Evolutionary conservation across 1,140 invertebrate species (phyloP), one percentile per base, ranked within the genome.

Genomic region (Gryllus bimaculatus): DNA sequence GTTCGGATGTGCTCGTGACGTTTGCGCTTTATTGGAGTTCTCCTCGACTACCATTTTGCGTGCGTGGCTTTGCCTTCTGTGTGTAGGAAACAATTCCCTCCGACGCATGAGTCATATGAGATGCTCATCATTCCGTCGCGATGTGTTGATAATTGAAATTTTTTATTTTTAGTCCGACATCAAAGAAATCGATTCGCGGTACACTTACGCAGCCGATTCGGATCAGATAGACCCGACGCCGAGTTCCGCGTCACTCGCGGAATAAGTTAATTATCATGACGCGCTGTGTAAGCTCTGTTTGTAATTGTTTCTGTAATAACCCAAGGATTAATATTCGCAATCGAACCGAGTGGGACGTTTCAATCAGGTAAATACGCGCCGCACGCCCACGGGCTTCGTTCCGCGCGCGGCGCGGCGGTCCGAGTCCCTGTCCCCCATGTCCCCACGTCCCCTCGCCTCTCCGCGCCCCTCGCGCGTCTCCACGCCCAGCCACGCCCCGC

Each of bases 281-380:
- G 54, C 54, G 54, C 54, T 66, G 54, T 18, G 18, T 10, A 66
- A 66, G 54, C 54, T 66, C 54, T 66, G 54, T 66, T 66, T 18
- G 54, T 66, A 66, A 66, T 66, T 66, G 54, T 66, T 66, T 66
- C 54, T 66, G 54, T 66, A 66, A 66, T 66, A 66, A 66, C 54
- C 54, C 54, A 66, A 66, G 54, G 54, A 66, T 66, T 66, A 66
- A 66, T 66, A 66, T 66, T 66, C 54, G 54, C 54, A 66, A 66
- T 66, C 54, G 54, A 66, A 66, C 54, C 54, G 54, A 66, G 54
- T 66, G 54, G 54, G 54, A 66, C 54, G 18, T 66, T 66, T 66
- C 54, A 66, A 66, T 66, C 54, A 66, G 54, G 54, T 66, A 66
- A 66, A 66, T 66, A 66, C 54, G 54, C 0, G 10, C 10, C 54